Evolutionary conservation across 2,797 vertebrate species (phyloP).

Genomic region (Mormyrops attenuatus): DNA sequence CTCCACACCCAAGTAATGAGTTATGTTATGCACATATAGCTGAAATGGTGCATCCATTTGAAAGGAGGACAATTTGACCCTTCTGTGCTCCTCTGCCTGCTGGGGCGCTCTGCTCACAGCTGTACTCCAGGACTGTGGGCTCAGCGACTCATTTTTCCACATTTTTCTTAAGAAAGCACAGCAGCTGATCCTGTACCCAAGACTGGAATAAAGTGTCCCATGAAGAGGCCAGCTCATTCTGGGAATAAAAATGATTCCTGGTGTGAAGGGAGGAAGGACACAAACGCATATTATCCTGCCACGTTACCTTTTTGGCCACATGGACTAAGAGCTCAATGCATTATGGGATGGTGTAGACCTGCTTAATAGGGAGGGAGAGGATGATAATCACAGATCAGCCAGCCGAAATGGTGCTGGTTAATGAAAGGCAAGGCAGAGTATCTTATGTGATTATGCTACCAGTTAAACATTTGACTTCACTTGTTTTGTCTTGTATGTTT

Average conservation of each 20-base stretch:
- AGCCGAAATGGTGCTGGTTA: neutral
- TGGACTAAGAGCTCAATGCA: neutral
- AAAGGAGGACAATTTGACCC: neutral
- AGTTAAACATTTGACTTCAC: neutral
- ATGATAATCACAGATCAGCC: neutral
- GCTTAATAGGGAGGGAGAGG: neutral
- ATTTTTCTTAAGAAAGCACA: neutral
- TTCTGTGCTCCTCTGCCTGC: neutral
- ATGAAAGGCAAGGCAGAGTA: neutral
- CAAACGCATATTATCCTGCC: neutral
- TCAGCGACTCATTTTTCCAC: conserved; percentile 30
- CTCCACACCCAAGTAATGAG: neutral
- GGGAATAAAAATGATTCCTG: conserved; percentile 35
- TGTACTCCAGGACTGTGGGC: conserved; percentile 53
- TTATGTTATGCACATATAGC: neutral
- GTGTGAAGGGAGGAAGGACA: neutral
- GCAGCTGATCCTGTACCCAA: neutral
- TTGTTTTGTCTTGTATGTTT: neutral
- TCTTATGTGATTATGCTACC: neutral
- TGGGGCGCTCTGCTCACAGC: conserved; percentile 43
- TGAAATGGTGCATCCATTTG: neutral
- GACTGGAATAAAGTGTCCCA: conserved; percentile 39
- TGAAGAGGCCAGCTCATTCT: conserved; percentile 41
- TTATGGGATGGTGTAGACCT: neutral
- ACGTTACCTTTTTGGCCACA: neutral